Evolutionary conservation across 2,888 invertebrate genomes (phyloP), one percentile per base, ranked within the genome.

Genomic region (Strigamia transsilvanica): DNA sequence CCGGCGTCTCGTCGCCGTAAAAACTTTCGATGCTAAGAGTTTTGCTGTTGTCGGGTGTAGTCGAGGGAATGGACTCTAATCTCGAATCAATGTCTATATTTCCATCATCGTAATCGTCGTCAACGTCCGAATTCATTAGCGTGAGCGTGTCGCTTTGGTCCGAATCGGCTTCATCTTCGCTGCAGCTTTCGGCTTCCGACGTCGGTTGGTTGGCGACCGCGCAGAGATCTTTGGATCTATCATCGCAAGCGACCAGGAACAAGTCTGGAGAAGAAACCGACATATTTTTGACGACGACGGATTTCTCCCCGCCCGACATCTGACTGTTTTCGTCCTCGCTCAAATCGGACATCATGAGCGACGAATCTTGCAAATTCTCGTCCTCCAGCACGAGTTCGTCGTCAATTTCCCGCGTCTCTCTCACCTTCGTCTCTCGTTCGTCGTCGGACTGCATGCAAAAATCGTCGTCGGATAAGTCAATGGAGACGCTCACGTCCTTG

Each of bases 331-430:
- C 66, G 34, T 79, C 79, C 2, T 42, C 79, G 12, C 32, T 41
- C 79, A 79, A 12, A 79, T 79, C 79, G 21, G 79, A 79, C 38
- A 79, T 27, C 42, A 79, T 79, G 2, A 79, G n/a, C 9, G 66
- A 66, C 9, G 66, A 66, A 66, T 66, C 66, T 32, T 66, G 27
- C 7, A 66, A 27, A 66, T 66, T 66, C 32, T 32, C 66, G 13
- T 66, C 66, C 27, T 66, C 66, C 13, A 23, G 4, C 13, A 27
- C 18, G 4, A 2, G 5, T 3, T 23, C 66, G 27, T 66, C 66
- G 2, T 66, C 61, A 18, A 21, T 21, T 9, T 5, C 21, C 32
- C 27, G 23, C 23, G 4, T 15, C 32, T 66, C 66, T 15, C 15
- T n/a, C n/a, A n/a, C 21, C 32, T 66, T 66, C 23, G 4, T 15